Conservation (phyloP, 2,797 vertebrate species). For the Heteromormyrus szaboi region DNA sequence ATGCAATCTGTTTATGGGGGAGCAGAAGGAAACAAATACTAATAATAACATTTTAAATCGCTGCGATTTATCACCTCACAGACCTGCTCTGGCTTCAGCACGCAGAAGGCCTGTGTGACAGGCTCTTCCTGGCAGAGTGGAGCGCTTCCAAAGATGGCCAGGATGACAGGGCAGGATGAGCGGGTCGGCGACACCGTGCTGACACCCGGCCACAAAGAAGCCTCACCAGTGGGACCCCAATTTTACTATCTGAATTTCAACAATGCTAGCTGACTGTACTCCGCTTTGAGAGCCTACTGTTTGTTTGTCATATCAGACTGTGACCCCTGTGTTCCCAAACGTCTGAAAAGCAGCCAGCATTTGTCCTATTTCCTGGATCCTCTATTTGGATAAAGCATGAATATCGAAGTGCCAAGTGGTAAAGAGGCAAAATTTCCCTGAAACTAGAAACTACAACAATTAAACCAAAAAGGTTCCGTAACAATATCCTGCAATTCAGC, state of each 20-base stretch:
- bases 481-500: background rate
- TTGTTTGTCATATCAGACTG: background rate
- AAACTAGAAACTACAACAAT: background rate
- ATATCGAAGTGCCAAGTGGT: background rate
- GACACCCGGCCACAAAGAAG: background rate
- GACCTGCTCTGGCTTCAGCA: background rate
- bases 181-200: background rate
- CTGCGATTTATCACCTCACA: constrained; percentile 1
- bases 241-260: background rate
- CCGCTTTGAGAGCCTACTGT: background rate
- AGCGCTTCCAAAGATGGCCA: background rate
- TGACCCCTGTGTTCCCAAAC: background rate
- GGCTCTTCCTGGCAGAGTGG: background rate
- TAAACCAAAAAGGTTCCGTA: background rate
- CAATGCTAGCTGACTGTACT: background rate
- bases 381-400: background rate
- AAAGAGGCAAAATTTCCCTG: background rate
- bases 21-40: background rate
- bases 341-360: background rate
- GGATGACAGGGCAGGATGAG: background rate
- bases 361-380: background rate
- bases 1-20: constrained; percentile 16
- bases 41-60: constrained; percentile 20
- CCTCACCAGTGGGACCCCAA: background rate
- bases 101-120: background rate